Percentiles rank a stretch among this genome's conserved stretches.
Conservation (phyloP, 2,797 vertebrate species). For the Anas acuta region DNA sequence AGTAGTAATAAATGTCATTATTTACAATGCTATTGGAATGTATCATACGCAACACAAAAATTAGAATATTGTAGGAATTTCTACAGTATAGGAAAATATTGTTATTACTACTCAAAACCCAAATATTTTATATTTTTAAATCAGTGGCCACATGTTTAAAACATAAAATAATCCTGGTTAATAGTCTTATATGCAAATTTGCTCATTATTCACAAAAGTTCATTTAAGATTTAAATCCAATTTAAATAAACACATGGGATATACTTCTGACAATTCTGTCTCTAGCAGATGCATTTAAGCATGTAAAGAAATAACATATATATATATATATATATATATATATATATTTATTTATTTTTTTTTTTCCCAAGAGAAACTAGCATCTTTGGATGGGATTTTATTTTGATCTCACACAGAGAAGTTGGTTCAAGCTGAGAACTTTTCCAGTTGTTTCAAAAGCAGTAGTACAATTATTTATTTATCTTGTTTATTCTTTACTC, state of each 20-base stretch:
- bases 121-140: background rate
- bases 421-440: background rate
- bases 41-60: background rate
- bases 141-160: background rate
- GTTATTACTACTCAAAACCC: background rate
- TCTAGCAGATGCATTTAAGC: background rate
- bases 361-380: background rate
- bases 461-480: background rate
- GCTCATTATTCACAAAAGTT: background rate
- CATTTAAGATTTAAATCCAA: background rate
- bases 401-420: background rate
- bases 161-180: background rate
- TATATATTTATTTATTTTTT: too few relatives aligned
- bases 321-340: too few relatives aligned
- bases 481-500: background rate
- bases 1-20: background rate
- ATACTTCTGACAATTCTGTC: background rate
- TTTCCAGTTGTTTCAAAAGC: background rate
- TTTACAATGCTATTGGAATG: background rate
- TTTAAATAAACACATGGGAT: background rate
- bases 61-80: background rate
- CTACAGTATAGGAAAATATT: background rate
- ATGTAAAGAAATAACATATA: background rate
- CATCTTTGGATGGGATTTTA: background rate
- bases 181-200: background rate